Percentiles rank a stretch among this genome's conserved stretches.
phyloP scores from a whole-genome alignment of 1,140 invertebrate species.

The Dinothrombium tinctorium region DNA sequence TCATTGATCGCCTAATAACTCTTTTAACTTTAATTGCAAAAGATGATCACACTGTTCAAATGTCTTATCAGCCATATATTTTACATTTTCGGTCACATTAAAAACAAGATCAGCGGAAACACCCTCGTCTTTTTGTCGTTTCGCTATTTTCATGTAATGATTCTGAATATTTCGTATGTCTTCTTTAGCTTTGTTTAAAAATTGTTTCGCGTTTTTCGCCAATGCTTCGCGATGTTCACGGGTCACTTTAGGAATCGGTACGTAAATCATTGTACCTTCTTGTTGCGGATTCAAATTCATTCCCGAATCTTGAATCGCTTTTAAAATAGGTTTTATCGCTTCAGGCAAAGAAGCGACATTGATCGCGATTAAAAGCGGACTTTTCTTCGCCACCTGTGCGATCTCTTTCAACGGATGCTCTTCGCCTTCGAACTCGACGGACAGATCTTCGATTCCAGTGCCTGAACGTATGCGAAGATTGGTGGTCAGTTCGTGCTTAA shows the following conservation, averaged over 20 bases:
- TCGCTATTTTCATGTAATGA: slow-evolving; percentile 38
- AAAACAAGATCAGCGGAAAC: slow-evolving; percentile 37
- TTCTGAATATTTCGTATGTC: slow-evolving; percentile 49
- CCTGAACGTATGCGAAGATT: slow-evolving; percentile 4
- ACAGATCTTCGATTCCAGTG: slow-evolving; percentile 2
- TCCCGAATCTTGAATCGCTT: too few species aligned
- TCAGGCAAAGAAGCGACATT: slow-evolving; percentile 7
- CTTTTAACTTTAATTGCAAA: too few species aligned
- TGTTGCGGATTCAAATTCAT: slow-evolving; percentile 85
- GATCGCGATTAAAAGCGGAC: slow-evolving; percentile 4
- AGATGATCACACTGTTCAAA: too few species aligned
- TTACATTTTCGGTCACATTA: slow-evolving; percentile 32
- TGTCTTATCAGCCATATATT: slow-evolving; percentile 3
- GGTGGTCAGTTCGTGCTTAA: slow-evolving; percentile 1
- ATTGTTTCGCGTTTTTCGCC: slow-evolving; percentile 56
- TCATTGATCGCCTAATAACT: too few species aligned
- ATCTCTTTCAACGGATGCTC: slow-evolving; percentile 3
- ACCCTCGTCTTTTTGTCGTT: slow-evolving; percentile 24
- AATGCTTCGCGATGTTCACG: slow-evolving; percentile 67
- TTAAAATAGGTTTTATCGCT: slow-evolving; percentile 10
- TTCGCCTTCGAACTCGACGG: slow-evolving; percentile 5
- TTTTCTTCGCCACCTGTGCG: slow-evolving; percentile 4
- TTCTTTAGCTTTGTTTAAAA: slow-evolving; percentile 55
- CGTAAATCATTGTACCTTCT: slow-evolving; percentile 64
- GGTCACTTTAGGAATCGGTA: slow-evolving; percentile 71